Conservation (phyloP, 2,113 vertebrate species). For the Cichladusa arquata region DNA sequence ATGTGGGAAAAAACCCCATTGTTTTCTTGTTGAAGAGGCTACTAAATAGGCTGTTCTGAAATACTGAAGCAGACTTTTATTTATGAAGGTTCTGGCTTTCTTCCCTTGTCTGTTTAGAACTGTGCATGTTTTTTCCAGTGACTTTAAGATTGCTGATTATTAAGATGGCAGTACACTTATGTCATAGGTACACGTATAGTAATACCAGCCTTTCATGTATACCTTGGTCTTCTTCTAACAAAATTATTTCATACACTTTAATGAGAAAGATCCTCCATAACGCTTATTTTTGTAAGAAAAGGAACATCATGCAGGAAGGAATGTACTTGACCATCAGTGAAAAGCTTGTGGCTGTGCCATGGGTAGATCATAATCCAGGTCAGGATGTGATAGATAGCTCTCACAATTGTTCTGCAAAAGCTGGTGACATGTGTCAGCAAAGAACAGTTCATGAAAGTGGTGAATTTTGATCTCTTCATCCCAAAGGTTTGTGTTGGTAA, state of each 20-base stretch:
- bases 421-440: not conserved
- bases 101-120: not conserved
- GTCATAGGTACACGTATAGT: not conserved
- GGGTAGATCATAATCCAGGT: not conserved
- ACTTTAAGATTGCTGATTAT: not conserved
- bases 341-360: not conserved
- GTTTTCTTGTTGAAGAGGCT: not conserved
- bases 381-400: not conserved
- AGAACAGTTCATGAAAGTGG: not conserved
- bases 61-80: not conserved
- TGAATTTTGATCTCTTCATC: not conserved
- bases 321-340: not conserved
- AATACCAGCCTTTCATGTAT: not conserved
- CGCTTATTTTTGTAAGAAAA: not conserved
- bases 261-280: not conserved
- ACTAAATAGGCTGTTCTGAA: not conserved
- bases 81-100: not conserved
- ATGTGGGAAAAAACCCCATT: not conserved
- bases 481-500: not conserved
- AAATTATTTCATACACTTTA: not conserved
- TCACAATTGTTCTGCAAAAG: not conserved
- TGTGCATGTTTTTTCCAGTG: not conserved
- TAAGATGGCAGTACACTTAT: not conserved
- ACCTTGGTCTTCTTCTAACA: not conserved
- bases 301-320: not conserved